Base-by-base conservation (phyloP, 1,140 invertebrate species). In the Macrostomum lignano region DNA sequence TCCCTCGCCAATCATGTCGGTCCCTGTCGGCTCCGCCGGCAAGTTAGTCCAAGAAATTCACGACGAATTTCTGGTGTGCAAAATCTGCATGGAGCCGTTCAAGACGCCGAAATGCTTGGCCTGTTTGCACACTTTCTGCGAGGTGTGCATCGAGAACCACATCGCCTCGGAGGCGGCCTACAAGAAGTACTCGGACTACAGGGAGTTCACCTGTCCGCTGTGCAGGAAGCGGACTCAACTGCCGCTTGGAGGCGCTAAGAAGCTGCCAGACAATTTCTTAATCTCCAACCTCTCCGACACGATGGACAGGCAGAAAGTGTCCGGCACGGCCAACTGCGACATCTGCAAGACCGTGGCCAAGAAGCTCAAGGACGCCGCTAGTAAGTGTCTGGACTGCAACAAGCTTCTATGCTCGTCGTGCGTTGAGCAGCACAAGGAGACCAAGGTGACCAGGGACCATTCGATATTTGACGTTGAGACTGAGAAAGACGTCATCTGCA, bases 121-220 rank as follows among this genome's bases (percentile, higher is more conserved):
- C 39, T 91, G 81, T 57, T 65, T 88, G 43, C 79, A 86, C 62
- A 74, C 76, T 3, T 86, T 81, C 59, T 86, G 79, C 59, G 71
- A 77, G 55, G 63, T 67, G 29, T 88, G 79, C 48, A 31, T 59
- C 22, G 48, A 55, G 34, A 42, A 50, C 34, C 53, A 55, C 20
- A 33, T 33, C 14, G 14, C 11, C 15, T 14, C 14, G 15, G 32
- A 33, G 20, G 32, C 26, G 31, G 22, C 25, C 3, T 35, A 35
- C 11, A 33, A 33, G 39, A 58, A 56, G 38, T 56, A 58, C 39
- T 55, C 46, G 41, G 53, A 57, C 40, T 56, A 58, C 35, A 38
- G 53, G 10, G 57, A 60, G 33, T 58, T 60, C 42, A 57, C 57
- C 2, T 60, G 57, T 38, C 57, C 57, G 3, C 44, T 60, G 3